Evolutionary conservation across 2,797 vertebrate genomes (phyloP).

Genomic region (Lutjanus campechanus): DNA sequence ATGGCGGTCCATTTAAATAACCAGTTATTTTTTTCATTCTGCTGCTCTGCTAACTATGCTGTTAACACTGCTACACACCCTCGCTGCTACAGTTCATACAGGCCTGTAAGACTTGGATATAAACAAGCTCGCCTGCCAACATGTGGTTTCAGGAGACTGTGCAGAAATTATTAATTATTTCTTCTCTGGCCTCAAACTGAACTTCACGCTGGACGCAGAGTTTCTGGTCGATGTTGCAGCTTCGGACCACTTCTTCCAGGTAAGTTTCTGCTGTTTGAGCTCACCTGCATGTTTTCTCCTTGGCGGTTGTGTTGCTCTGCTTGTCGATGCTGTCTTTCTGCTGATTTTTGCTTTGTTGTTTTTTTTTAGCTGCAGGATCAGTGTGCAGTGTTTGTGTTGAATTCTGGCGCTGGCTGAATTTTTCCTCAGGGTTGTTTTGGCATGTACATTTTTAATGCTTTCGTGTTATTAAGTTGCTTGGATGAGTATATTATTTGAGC

Average conservation of each 20-base stretch:
- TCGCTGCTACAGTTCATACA: not conserved
- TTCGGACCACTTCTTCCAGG: not conserved
- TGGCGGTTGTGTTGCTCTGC: not conserved
- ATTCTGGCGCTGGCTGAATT: not conserved
- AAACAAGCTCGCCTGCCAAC: not conserved
- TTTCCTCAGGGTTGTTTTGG: not conserved
- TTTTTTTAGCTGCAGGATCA: not conserved
- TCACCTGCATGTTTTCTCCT: not conserved
- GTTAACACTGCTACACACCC: not conserved
- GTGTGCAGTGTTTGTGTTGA: slow-evolving; percentile 5
- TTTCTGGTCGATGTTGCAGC: not conserved
- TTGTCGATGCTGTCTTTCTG: not conserved
- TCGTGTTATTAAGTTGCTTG: not conserved
- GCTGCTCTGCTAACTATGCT: not conserved
- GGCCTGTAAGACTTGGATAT: not conserved
- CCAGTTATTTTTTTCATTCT: not conserved
- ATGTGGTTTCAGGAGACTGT: not conserved
- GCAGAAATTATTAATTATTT: slow-evolving; percentile 5
- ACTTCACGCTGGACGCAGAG: not conserved
- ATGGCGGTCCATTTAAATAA: not conserved
- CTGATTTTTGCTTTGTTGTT: too few species aligned
- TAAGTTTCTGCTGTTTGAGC: slow-evolving; percentile 3
- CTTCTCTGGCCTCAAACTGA: not conserved
- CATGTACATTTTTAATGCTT: not conserved
- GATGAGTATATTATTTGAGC: not conserved